Base-by-base conservation (phyloP, 2,797 vertebrate genomes). In the Acanthornis magna region DNA sequence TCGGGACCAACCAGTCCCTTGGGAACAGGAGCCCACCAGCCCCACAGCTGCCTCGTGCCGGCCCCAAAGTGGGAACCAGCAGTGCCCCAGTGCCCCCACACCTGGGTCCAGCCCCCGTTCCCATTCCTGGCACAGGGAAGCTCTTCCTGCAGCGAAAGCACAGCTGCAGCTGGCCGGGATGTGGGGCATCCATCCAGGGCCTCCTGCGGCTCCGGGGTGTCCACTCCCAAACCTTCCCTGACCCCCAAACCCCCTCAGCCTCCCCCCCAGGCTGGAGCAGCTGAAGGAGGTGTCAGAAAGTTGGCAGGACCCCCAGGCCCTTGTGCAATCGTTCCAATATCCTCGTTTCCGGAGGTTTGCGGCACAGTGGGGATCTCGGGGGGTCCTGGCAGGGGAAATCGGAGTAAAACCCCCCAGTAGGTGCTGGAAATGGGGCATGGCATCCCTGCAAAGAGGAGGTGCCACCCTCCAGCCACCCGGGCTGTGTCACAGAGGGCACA, bases 301-400 rank as follows among this genome's bases (percentile, higher is more conserved):
- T 78, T 93, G 95, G 93, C 95, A 91, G 88, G 8, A 50, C 57
- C 73, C 6, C 7, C 20, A n/a, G n/a, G 11, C 25, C 78, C 88
- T 78, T 87, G 85, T 89, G 88, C 91, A 81, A 84, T 43, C 4
- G 63, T 34, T 38, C 67, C 8, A 12, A 42, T 0, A 58, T 27
- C 89, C 86, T 15, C 0, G 1, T 79, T 88, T 38, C 58, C 6
- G 0, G 6, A 65, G 51, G 36, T 26, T 54, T 40, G 60, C 0
- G 2, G 21, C 32, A 5, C 17, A 2, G 11, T 0, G 2, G 19
- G 17, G 55, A 45, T 18, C 17, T 16, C 0, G 2, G 55, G 25
- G 14, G 14, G 16, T 85, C 68, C 73, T 57, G 85, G 77, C 29
- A 34, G 27, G 34, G 18, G 15, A 63, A 79, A 89, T 30, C 21